phyloP scores from a whole-genome alignment of 2,113 vertebrate genomes.

The Polyodon spathula region DNA sequence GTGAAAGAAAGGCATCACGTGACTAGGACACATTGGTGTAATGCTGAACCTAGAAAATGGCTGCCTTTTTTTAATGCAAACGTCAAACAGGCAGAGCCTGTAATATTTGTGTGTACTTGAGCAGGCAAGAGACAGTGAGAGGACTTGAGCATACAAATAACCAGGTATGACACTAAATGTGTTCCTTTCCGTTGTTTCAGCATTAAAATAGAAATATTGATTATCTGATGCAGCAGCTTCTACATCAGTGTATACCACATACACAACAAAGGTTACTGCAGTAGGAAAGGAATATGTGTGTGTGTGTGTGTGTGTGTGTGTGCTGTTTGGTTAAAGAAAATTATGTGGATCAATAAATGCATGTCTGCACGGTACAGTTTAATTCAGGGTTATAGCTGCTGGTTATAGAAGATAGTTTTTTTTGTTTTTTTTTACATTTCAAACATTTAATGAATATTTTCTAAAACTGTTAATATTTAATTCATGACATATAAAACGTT shows the following conservation, averaged over 20 bases:
- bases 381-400: too few relatives aligned
- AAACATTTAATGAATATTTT: too few relatives aligned
- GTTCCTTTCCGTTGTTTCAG: not conserved
- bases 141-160: not conserved
- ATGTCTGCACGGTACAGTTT: too few relatives aligned
- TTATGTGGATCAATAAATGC: too few relatives aligned
- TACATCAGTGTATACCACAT: not conserved
- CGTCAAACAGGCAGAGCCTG: not conserved
- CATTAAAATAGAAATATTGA: constrained; percentile 4
- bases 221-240: constrained; percentile 1
- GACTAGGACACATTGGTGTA: not conserved
- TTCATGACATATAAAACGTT: too few relatives aligned
- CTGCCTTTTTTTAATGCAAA: not conserved
- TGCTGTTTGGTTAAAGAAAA: too few relatives aligned
- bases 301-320: too few relatives aligned
- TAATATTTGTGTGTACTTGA: not conserved
- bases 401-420: too few relatives aligned
- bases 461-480: too few relatives aligned
- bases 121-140: not conserved
- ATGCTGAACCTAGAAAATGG: not conserved
- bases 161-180: not conserved
- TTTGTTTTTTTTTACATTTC: too few relatives aligned
- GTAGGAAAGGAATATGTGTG: too few relatives aligned
- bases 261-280: not conserved
- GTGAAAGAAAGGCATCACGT: not conserved